A percentile compares a stretch with the other conserved stretches of the same genome.
phyloP scores from a whole-genome alignment of 92 coral and sea anemone species.

The Palythoa grandiflora region DNA sequence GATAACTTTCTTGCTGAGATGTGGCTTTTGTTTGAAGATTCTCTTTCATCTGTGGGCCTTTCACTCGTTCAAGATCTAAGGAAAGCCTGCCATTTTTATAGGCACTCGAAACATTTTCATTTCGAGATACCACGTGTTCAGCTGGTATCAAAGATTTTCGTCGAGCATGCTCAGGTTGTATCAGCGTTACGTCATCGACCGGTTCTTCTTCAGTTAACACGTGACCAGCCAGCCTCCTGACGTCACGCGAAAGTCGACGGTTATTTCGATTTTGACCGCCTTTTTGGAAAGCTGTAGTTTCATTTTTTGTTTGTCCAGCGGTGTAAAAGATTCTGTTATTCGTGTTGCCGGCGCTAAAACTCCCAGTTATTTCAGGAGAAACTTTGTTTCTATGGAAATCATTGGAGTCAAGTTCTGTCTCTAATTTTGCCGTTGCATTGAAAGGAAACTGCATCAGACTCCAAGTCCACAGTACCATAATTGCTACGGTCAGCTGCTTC shows the following conservation, averaged over 20 bases:
- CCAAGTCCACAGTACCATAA: conserved; percentile 91
- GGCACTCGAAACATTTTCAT: background rate
- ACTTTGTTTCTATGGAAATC: conserved; percentile 17
- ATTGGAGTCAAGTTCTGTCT: conserved; percentile 48
- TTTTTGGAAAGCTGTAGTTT: conserved; percentile 27
- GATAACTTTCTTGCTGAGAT: conserved; percentile 1
- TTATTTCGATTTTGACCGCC: conserved; percentile 32
- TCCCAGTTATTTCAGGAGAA: background rate
- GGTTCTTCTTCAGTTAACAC: conserved; percentile 28
- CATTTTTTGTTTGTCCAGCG: background rate
- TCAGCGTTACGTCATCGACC: background rate
- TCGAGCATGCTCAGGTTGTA: conserved; percentile 7
- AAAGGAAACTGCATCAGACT: conserved; percentile 96
- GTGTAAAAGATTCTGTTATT: background rate
- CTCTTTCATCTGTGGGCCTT: background rate
- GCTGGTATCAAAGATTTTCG: conserved; percentile 12
- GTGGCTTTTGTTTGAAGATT: background rate
- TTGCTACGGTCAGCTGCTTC: conserved; percentile 71
- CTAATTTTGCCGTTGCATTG: conserved; percentile 88
- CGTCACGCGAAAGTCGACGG: conserved; percentile 46
- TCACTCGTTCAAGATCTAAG: background rate
- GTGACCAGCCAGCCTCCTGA: conserved; percentile 44
- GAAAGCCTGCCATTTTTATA: background rate
- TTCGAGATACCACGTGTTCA: conserved; percentile 2
- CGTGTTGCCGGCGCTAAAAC: background rate